A percentile compares a stretch with the other conserved stretches of the same genome.
These are phyloP conservation scores for Callorhinus ursinus DNA, from an alignment of 2,113 vertebrate genomes.

Conservation along the genomic window DNA sequence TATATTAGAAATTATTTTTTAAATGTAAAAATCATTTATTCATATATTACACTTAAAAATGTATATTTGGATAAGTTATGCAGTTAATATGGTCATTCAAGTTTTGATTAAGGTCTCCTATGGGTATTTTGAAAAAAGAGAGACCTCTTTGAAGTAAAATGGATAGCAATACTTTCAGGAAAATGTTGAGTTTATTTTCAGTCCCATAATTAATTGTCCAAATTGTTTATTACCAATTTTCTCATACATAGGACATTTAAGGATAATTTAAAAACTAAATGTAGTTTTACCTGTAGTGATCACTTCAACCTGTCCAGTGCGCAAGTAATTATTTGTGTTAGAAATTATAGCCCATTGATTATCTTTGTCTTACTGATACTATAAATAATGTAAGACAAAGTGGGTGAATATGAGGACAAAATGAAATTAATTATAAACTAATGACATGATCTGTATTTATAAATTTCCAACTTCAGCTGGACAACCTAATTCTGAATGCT, in stretches of 20 bases:
- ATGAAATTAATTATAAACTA: not conserved
- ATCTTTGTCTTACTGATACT: not conserved
- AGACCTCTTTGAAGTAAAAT: not conserved
- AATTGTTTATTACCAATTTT: not conserved
- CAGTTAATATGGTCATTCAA: not conserved
- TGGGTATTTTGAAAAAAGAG: not conserved
- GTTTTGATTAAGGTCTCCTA: not conserved
- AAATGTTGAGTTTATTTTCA: not conserved
- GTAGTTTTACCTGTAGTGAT: not conserved
- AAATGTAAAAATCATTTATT: not conserved
- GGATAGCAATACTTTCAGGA: not conserved
- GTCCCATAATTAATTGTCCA: not conserved
- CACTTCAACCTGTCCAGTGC: not conserved
- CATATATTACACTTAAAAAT: not conserved
- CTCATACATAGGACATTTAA: not conserved
- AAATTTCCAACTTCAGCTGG: not conserved
- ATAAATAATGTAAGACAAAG: not conserved
- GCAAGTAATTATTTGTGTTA: not conserved
- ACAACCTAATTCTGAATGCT: not conserved
- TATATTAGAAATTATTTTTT: not conserved
- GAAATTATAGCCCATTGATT: not conserved
- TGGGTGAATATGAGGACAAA: not conserved
- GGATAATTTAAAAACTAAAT: not conserved
- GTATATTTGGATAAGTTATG: not conserved
- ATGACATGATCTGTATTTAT: not conserved